Base-by-base conservation (phyloP, 2,797 vertebrate species). In the Cyprinodon diabolis region DNA sequence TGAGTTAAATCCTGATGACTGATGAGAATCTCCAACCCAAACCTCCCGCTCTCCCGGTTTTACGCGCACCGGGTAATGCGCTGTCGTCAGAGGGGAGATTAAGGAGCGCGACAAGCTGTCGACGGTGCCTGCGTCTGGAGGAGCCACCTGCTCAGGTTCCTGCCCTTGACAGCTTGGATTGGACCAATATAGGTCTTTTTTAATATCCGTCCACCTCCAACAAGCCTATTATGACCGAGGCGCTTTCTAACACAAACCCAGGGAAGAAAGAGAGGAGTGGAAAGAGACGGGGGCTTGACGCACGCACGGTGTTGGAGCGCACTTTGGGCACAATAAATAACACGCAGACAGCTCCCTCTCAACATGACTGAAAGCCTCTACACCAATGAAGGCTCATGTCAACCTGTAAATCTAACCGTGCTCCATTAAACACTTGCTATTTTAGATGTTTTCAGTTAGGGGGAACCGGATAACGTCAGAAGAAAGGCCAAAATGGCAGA, bases 101-200 rank as follows among this genome's bases (percentile, higher is more conserved):
- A 94, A 72, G 47, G 81, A 40, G 78, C 63, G 76, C 71, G 71
- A 47, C 92, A 90, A 92, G 90, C 94, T 92, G 93, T 84, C 73
- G 79, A 88, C 84, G 80, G 86, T 91, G 84, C 79, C 74, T 86
- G 89, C 79, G 90, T 69, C 79, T 3, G 79, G 35, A 66, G 84
- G 69, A 77, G 86, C 90, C 94, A 94, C 94, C 94, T 95, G 94
- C 91, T 93, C 91, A 90, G 89, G 89, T 91, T 91, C 89, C 87
- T 84, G 89, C 82, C 60, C 77, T 88, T 84, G 91, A 91, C 91
- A 90, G 92, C 89, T 90, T 86, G 86, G 82, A 74, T 54, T 85
- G 75, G 90, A 87, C 88, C 67, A 74, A 92, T 93, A 92, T 93
- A 92, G 92, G 90, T 87, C 52, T 89, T 90, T 86, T 87, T 86